These are phyloP conservation scores for Lepus europaeus DNA, from an alignment of 2,113 vertebrate species.

Conservation along the genomic window DNA sequence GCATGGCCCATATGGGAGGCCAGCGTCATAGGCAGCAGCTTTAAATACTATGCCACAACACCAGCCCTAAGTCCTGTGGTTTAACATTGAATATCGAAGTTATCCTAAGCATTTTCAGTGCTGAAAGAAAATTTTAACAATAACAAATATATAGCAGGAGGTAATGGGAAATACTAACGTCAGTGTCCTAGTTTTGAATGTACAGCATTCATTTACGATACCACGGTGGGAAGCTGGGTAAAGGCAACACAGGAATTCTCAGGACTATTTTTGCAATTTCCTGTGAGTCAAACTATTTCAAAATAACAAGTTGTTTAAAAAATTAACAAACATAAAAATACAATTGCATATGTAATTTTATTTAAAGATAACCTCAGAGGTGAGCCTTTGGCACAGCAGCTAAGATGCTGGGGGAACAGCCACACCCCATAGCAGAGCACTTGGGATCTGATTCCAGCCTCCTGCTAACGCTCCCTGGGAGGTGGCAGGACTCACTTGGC, in stretches of 20 bases:
- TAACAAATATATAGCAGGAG: neutral
- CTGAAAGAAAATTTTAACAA: neutral
- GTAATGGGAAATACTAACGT: neutral
- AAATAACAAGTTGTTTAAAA: slow-evolving; percentile 56
- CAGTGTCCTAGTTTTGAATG: slow-evolving; percentile 12
- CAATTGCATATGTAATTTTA: neutral
- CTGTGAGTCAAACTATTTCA: slow-evolving; percentile 48
- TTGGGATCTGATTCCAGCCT: too few species aligned
- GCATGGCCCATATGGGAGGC: too few species aligned
- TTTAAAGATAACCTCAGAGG: neutral
- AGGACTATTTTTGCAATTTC: slow-evolving; percentile 45
- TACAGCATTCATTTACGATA: neutral
- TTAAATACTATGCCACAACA: too few species aligned
- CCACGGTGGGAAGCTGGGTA: neutral
- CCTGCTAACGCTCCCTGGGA: too few species aligned
- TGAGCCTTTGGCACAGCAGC: too few species aligned
- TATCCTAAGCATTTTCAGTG: slow-evolving; percentile 1
- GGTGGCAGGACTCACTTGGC: too few species aligned
- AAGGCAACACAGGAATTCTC: slow-evolving; percentile 41
- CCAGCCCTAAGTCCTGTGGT: neutral
- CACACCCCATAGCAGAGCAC: too few species aligned
- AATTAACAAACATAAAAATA: slow-evolving; percentile 22
- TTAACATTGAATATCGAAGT: neutral
- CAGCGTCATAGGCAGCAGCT: too few species aligned
- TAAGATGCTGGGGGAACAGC: too few species aligned